These are phyloP conservation scores for Columba janthina DNA, from an alignment of 2,113 vertebrate genomes.

Conservation along the genomic window DNA sequence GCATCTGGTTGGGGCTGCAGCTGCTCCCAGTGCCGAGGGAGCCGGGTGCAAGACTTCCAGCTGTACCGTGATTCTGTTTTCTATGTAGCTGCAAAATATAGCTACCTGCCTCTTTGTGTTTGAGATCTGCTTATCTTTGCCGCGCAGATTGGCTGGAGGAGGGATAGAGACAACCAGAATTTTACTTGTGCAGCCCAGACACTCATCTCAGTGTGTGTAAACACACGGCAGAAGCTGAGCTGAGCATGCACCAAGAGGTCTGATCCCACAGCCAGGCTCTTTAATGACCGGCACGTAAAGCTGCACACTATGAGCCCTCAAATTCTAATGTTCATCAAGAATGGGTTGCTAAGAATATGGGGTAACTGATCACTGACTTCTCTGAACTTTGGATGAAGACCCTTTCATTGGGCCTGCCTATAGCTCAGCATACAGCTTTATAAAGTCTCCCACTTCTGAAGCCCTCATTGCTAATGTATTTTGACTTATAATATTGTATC, in stretches of 20 bases:
- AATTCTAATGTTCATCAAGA: not conserved
- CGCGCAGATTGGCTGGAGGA: not conserved
- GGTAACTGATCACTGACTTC: not conserved
- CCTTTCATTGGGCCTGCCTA: not conserved
- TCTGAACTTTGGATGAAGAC: not conserved
- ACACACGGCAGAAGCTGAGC: rapidly evolving
- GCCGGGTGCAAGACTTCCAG: not conserved
- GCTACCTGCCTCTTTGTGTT: not conserved
- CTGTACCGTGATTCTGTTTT: not conserved
- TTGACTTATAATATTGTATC: not conserved
- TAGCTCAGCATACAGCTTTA: not conserved
- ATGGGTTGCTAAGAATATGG: not conserved
- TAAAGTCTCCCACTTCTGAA: not conserved
- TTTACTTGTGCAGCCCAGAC: not conserved
- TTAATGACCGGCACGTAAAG: rapidly evolving
- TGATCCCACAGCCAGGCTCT: not conserved
- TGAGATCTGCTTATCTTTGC: not conserved
- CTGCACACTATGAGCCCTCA: not conserved
- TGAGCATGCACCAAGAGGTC: not conserved
- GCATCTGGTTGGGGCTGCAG: not conserved
- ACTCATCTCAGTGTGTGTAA: not conserved
- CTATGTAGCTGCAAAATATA: not conserved
- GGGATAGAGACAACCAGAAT: not conserved
- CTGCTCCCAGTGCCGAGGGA: not conserved
- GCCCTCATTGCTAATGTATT: not conserved